A percentile compares a stretch with the other conserved stretches of the same genome.
Conservation (phyloP, 2,113 vertebrate species). For the Notiomystis cincta region DNA sequence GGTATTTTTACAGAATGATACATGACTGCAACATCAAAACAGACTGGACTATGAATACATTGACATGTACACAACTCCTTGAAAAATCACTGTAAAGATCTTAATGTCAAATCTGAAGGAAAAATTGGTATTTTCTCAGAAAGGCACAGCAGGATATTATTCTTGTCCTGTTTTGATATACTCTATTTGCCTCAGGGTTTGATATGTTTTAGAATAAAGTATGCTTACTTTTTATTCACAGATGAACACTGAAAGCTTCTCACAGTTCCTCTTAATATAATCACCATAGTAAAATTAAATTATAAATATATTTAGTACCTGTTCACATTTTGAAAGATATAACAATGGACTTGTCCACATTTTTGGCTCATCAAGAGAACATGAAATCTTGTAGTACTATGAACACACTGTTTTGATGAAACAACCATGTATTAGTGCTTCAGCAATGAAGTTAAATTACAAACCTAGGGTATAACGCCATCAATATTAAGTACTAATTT, state of each 20-base stretch:
- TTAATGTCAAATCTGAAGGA: conserved; percentile 48
- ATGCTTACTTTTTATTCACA: conserved; percentile 65
- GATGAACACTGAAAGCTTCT: conserved; percentile 52
- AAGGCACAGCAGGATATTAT: conserved; percentile 56
- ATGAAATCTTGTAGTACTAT: not conserved
- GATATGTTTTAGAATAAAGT: conserved; percentile 60
- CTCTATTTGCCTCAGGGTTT: conserved; percentile 30
- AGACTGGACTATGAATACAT: not conserved
- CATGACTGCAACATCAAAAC: not conserved
- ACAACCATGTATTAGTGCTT: conserved; percentile 21
- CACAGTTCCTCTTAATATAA: conserved; percentile 60
- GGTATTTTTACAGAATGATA: not conserved
- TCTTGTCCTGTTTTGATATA: conserved; percentile 49
- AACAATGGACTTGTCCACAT: not conserved
- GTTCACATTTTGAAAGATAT: conserved; percentile 9
- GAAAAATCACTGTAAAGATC: conserved; percentile 38
- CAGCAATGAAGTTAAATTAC: not conserved
- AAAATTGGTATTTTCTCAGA: conserved; percentile 63
- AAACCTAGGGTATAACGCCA: not conserved
- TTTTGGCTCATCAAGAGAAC: conserved; percentile 31
- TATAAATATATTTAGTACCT: not conserved
- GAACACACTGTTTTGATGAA: not conserved
- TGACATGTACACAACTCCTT: conserved; percentile 25
- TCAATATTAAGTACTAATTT: not conserved
- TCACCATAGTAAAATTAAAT: conserved; percentile 48